Percentiles rank a stretch among this genome's conserved stretches.
phyloP scores from a whole-genome alignment of 2,888 invertebrate genomes.

The Homarus gammarus region DNA sequence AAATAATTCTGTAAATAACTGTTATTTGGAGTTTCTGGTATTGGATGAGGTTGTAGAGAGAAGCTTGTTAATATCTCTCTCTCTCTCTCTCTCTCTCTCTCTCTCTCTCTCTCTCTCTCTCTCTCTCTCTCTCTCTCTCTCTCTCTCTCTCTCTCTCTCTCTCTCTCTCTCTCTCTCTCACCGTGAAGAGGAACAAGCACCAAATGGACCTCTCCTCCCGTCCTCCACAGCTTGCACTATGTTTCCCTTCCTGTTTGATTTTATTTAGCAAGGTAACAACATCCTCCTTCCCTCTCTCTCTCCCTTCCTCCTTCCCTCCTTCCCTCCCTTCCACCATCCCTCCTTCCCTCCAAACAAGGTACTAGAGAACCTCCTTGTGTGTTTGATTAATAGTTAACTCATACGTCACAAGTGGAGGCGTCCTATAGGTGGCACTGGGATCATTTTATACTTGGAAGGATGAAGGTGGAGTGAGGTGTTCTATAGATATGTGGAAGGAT shows the following conservation, averaged over 20 bases:
- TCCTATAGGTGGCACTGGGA: no score
- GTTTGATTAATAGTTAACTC: no score
- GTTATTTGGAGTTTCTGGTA: neutral
- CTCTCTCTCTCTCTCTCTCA: constrained; percentile 23
- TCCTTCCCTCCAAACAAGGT: no score
- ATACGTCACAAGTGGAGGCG: no score
- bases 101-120: constrained; percentile 20
- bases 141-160: neutral
- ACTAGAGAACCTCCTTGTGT: no score
- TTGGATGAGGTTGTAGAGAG: neutral
- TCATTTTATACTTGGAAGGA: no score
- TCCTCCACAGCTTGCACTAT: no score
- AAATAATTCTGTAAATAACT: neutral
- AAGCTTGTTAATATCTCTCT: neutral
- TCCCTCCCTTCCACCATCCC: no score
- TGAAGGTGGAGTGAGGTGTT: no score
- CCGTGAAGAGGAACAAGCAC: neutral
- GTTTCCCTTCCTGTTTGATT: neutral
- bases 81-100: neutral
- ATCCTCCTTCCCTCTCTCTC: constrained; percentile 7
- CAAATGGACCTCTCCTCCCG: neutral
- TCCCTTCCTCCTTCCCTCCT: constrained; percentile 9
- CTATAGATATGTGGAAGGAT: no score
- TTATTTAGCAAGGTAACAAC: neutral
- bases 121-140: constrained; percentile 35